Base-by-base conservation (phyloP, 2,113 vertebrate genomes). In the Cynopterus brachyotis region DNA sequence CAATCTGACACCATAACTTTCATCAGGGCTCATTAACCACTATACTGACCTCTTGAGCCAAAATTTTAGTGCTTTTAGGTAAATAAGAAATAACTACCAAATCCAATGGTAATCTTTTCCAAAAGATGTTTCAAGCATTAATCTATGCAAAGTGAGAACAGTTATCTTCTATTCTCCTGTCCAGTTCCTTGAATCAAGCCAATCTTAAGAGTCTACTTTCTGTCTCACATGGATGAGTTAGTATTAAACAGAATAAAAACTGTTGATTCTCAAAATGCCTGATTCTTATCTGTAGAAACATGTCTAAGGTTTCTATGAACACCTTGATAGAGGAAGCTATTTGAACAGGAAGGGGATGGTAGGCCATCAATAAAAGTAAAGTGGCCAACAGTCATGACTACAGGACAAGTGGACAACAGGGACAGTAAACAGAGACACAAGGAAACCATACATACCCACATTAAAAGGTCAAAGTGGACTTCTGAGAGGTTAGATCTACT, bases 71-170 rank as follows among this genome's bases (percentile, higher is more conserved):
- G 42, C 81, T 32, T 16, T 69, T 26, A 53, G 6, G 26, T 66
- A 92, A 93, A 81, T 45, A 96, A 93, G 28, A 87, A 96, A 85
- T 28, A 82, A 70, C 17, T 62, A 47, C 66, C 22, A 53, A 92
- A 80, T 22, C 37, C 24, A 67, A 73, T 57, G 10, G 32, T 20
- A 80, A 19, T 62, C 19, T 91, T 42, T 92, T 95, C 73, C 60
- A 59, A 73, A 92, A 79, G 53, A 72, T 24, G n/a, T 40, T 57
- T 50, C 16, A 66, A 66, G 19, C 7, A 32, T 11, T 89, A 70
- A 69, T 32, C 40, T 30, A 37, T 78, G 88, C 83, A 79, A 79
- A 76, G 15, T 75, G 45, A 82, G 16, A 2, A 6, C 5, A 88
- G 20, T 35, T 32, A 6, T n/a, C 6, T 70, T 67, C 73, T 32